Evolutionary conservation across 2,888 invertebrate genomes (phyloP).

Genomic region (Ganaspis brasiliensis): DNA sequence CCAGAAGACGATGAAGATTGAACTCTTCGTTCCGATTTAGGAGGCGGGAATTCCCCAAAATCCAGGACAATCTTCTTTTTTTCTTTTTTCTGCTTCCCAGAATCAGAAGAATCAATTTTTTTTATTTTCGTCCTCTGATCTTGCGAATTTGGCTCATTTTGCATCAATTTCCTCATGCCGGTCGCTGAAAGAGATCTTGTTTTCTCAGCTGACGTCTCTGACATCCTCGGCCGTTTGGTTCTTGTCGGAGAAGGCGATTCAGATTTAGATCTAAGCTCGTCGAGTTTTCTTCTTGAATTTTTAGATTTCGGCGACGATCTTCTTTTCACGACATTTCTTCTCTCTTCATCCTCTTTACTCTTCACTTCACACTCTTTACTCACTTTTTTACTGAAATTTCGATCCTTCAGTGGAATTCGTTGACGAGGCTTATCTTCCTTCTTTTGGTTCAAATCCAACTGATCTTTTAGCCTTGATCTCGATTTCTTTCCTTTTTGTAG

Average conservation of each 20-base stretch:
- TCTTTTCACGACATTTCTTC: background rate
- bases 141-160: background rate
- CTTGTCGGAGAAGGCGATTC: conserved; percentile 63
- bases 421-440: background rate
- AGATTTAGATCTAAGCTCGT: conserved; percentile 37
- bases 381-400: background rate
- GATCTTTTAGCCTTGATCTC: background rate
- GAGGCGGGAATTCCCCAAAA: conserved; percentile 72
- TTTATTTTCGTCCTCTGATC: conserved; percentile 19
- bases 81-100: conserved; percentile 20
- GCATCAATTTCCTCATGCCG: conserved; percentile 11
- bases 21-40: conserved; percentile 60
- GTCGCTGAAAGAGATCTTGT: conserved; percentile 63
- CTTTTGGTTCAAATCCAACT: background rate
- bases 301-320: conserved; percentile 44
- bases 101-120: background rate
- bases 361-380: no score
- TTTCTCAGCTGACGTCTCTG: conserved; percentile 51
- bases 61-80: conserved; percentile 68
- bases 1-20: conserved; percentile 39
- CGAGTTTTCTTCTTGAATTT: conserved; percentile 15
- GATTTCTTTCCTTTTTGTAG: conserved; percentile 17
- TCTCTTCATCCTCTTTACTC: background rate
- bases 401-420: background rate
- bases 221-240: conserved; percentile 60